Evolutionary conservation across 2,797 vertebrate genomes (phyloP), one percentile per base, ranked within the genome.

Genomic region (Halcyon leucocephala): DNA sequence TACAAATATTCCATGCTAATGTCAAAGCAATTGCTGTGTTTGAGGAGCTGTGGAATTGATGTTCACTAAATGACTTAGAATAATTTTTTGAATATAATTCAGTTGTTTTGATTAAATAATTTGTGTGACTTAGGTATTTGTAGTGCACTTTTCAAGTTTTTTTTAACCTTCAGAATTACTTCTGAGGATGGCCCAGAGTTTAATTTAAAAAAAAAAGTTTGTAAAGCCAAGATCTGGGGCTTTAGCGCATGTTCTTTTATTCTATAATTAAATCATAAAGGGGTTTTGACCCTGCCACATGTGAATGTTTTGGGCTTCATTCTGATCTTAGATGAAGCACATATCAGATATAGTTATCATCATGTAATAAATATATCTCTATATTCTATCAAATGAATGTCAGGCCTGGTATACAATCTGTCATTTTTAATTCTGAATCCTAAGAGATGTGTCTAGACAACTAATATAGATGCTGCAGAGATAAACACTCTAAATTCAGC

Each of bases 391-490:
- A 87, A 82, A 85, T 92, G 87, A 89, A 87, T 84, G 48, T 94
- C 93, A 94, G 31, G 41, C 24, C 48, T 71, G 8, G 29, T 89
- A 77, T 71, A 87, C 61, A 93, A 74, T 64, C 92, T 91, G 94
- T 88, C 92, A 91, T 91, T 96, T 93, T n/a, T 55, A 95, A 96
- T 96, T 93, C 58, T 81, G 57, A 87, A 81, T 87, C 20, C 28
- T 89, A 35, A 71, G 22, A 92, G 39, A 94, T 49, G 7, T 93
- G 93, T 94, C 90, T 95, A 94, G 93, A 95, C 95, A 77, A 84
- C 80, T 69, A 90, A 89, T 89, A 84, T 21, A 95, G 92, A 95
- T 92, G 83, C 21, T 64, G 51, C 52, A 93, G 41, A 95, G 87
- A 95, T 90, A 95, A 22, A 41, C 24, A 72, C n/a, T 88, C 21